A percentile compares a stretch with the other conserved stretches of the same genome.
Evolutionary conservation across 1,140 invertebrate species (phyloP).

Genomic region (Zaprionus tsacasi): DNA sequence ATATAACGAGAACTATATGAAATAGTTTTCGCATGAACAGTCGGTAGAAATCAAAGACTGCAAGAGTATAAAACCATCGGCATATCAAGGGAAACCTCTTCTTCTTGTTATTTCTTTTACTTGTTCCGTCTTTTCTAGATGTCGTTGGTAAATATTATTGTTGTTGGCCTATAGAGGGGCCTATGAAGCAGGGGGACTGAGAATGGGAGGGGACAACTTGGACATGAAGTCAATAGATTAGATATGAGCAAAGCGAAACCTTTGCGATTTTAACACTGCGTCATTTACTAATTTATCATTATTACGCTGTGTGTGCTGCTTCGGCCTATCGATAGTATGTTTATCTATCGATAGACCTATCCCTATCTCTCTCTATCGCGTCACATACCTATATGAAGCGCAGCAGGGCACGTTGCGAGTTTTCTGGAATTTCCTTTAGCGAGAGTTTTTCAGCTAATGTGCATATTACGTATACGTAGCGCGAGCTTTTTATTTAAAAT

Average conservation of each 20-base stretch:
- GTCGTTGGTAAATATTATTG: conserved; percentile 52
- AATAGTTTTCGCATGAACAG: too few species aligned
- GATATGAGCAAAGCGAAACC: conserved; percentile 53
- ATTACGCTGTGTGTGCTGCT: conserved; percentile 46
- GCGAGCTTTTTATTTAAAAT: conserved; percentile 14
- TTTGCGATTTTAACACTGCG: conserved; percentile 59
- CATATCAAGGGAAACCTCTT: too few species aligned
- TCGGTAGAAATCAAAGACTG: too few species aligned
- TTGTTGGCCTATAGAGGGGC: not conserved
- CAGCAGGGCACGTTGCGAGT: conserved; percentile 16
- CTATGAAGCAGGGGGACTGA: not conserved
- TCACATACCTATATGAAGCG: conserved; percentile 35
- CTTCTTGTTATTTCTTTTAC: not conserved
- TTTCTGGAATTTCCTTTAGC: conserved; percentile 45
- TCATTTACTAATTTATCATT: conserved; percentile 77
- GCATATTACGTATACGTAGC: conserved; percentile 57
- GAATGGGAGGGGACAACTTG: conserved; percentile 18
- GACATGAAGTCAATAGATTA: conserved; percentile 64
- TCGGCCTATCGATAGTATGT: conserved; percentile 16
- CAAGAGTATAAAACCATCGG: too few species aligned
- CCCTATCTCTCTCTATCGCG: not conserved
- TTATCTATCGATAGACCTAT: conserved; percentile 38
- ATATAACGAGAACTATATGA: too few species aligned
- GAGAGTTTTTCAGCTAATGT: conserved; percentile 7
- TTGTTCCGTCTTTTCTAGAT: conserved; percentile 29